Base-by-base conservation (phyloP, 2,888 invertebrate species). In the Oscheius sp. region DNA sequence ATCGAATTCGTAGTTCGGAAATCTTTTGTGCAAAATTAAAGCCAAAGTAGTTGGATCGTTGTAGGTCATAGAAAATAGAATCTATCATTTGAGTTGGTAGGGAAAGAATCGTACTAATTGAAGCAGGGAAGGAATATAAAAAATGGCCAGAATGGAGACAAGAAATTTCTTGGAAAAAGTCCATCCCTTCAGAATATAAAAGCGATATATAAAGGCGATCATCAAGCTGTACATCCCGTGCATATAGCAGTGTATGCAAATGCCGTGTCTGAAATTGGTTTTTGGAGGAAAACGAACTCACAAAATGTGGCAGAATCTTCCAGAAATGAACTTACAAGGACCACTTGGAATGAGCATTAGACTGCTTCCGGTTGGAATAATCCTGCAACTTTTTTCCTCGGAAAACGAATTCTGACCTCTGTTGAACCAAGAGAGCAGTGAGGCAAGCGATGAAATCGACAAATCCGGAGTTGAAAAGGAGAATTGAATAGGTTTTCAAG, bases 391-490 rank as follows among this genome's bases (percentile, higher is more conserved):
- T 15, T 42, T 20, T 20, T 17, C 42, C 20, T 42, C n/a, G 42
- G n/a, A 17, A 15, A 42, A 42, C 15, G 42, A 42, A 42, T 6
- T 17, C 4, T 6, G 4, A 50, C 50, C 68, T 42, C 70, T 71
- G 71, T 46, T 72, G 72, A 34, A 66, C 69, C 65, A 72, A 72
- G 25, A 74, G 48, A 42, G 71, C 74, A 8, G 70, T 70, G 63
- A 71, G 69, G 27, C 74, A 74, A 1, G 68, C 65, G 5, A 70
- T 33, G 34, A 74, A 70, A 45, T 74, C 74, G 20, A 70, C 68
- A 12, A 72, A 29, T 3, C 71, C 71, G 23, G 70, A 71, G 67
- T 74, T 74, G 27, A 74, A 64, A 20, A 74, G 42, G 20, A 74
- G 65, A 5, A 68, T 68, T 15, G 74, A 69, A 39, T 74, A 74